These are phyloP conservation scores for Sebastes kiyomatsui DNA, from an alignment of 2,797 vertebrate genomes.

Conservation along the genomic window DNA sequence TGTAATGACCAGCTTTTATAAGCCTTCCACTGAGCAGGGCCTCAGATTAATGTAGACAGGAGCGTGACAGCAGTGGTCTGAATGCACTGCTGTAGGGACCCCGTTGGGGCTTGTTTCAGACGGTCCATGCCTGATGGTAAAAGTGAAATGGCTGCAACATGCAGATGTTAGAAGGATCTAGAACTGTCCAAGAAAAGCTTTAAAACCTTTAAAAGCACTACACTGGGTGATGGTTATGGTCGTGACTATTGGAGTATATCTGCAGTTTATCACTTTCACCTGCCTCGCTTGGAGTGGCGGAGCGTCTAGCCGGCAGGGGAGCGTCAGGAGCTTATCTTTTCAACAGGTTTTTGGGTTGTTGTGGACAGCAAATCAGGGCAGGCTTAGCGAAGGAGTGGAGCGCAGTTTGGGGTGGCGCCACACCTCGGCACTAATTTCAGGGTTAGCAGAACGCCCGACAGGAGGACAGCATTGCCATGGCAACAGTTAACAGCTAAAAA, in stretches of 20 bases:
- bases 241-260: slow-evolving; percentile 51
- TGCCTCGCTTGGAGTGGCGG: slow-evolving; percentile 46
- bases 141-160: slow-evolving; percentile 66
- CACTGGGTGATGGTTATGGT: slow-evolving; percentile 59
- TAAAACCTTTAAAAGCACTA: slow-evolving; percentile 69
- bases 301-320: slow-evolving; percentile 44
- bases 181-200: slow-evolving; percentile 59
- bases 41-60: slow-evolving; percentile 68
- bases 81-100: slow-evolving; percentile 71
- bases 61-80: slow-evolving; percentile 67
- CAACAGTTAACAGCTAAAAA: slow-evolving; percentile 80
- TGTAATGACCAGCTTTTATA: slow-evolving; percentile 70
- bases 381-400: slow-evolving; percentile 59
- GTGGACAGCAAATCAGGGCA: slow-evolving; percentile 70
- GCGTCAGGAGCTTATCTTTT: slow-evolving; percentile 74
- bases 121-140: slow-evolving; percentile 64
- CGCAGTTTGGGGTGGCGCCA: slow-evolving; percentile 80
- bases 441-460: slow-evolving; percentile 82
- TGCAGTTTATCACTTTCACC: slow-evolving; percentile 70
- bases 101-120: slow-evolving; percentile 71
- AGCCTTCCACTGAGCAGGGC: slow-evolving; percentile 51
- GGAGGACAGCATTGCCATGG: slow-evolving; percentile 81
- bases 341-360: slow-evolving; percentile 65
- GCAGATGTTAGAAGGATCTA: slow-evolving; percentile 80
- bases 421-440: slow-evolving; percentile 87